A percentile compares a stretch with the other conserved stretches of the same genome.
These are phyloP conservation scores for Tachystola acroxantha DNA, from an alignment of 2,888 invertebrate genomes.

Conservation along the genomic window DNA sequence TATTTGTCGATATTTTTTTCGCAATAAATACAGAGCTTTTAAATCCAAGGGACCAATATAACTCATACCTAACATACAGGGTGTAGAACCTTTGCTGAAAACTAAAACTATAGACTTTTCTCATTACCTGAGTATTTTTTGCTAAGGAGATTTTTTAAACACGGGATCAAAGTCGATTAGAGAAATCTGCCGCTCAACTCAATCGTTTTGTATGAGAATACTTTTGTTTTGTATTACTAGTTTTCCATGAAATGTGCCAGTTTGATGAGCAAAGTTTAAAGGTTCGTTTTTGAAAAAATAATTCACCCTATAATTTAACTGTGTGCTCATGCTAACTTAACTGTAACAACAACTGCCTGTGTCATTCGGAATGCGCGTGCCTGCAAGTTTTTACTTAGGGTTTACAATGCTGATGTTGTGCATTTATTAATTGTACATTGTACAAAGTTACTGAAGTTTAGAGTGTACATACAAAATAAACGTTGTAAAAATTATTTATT, in stretches of 20 bases:
- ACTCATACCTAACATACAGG: constrained; percentile 29
- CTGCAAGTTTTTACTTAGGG: constrained; percentile 44
- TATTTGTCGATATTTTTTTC: background rate
- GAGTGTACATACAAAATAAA: constrained; percentile 75
- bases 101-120: no score
- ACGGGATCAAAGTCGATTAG: no score
- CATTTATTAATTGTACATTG: constrained; percentile 76
- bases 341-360: constrained; percentile 23
- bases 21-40: constrained; percentile 8
- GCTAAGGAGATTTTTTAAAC: no score
- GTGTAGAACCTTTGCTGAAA: no score
- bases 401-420: constrained; percentile 77
- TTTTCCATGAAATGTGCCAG: no score
- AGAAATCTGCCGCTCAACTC: no score
- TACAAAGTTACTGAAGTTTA: constrained; percentile 60
- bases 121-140: no score
- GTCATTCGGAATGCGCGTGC: constrained; percentile 32
- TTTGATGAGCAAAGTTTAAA: no score
- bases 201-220: no score
- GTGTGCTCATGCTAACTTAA: constrained; percentile 43
- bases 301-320: constrained; percentile 32
- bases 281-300: no score
- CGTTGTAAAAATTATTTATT: constrained; percentile 46
- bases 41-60: constrained; percentile 56
- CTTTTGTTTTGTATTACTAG: no score